Conservation (phyloP, 2,888 invertebrate genomes). For the Drosophila greeni region DNA sequence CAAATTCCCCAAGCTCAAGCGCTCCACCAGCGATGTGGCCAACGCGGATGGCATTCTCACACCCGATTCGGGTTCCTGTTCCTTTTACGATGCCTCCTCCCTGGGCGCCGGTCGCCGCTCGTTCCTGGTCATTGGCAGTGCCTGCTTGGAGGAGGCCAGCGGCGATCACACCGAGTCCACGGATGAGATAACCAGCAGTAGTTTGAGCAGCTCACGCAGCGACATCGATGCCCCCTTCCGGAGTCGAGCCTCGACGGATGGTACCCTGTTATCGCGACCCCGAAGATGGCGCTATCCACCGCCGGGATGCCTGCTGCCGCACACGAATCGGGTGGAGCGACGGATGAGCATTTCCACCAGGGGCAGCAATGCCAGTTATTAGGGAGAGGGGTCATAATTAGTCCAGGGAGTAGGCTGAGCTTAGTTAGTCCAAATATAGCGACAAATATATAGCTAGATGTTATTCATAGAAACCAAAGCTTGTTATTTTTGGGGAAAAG, state of each 20-base stretch:
- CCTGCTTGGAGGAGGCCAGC: constrained; percentile 82
- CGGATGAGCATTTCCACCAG: constrained; percentile 89
- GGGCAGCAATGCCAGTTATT: constrained; percentile 79
- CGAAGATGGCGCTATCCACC: constrained; percentile 81
- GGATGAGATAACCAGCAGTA: constrained; percentile 78
- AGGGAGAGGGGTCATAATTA: constrained; percentile 16
- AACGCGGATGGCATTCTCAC: constrained; percentile 80
- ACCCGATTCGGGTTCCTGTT: constrained; percentile 79
- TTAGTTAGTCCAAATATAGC: constrained; percentile 60
- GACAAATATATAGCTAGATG: constrained; percentile 67
- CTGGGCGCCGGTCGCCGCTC: constrained; percentile 74
- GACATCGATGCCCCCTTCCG: constrained; percentile 82
- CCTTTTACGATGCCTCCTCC: constrained; percentile 78
- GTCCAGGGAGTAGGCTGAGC: constrained; percentile 15
- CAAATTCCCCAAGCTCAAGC: constrained; percentile 83
- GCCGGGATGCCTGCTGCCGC: constrained; percentile 78
- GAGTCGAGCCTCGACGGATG: constrained; percentile 87
- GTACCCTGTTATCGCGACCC: constrained; percentile 82
- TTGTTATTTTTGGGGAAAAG: background rate
- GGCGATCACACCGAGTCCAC: constrained; percentile 83
- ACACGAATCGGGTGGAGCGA: constrained; percentile 81
- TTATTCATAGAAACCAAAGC: constrained; percentile 21
- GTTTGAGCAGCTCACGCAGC: constrained; percentile 78
- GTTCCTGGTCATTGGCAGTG: constrained; percentile 80
- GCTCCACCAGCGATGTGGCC: constrained; percentile 81